These are phyloP conservation scores for Poecile montanus DNA, from an alignment of 2,797 vertebrate genomes.

Conservation along the genomic window DNA sequence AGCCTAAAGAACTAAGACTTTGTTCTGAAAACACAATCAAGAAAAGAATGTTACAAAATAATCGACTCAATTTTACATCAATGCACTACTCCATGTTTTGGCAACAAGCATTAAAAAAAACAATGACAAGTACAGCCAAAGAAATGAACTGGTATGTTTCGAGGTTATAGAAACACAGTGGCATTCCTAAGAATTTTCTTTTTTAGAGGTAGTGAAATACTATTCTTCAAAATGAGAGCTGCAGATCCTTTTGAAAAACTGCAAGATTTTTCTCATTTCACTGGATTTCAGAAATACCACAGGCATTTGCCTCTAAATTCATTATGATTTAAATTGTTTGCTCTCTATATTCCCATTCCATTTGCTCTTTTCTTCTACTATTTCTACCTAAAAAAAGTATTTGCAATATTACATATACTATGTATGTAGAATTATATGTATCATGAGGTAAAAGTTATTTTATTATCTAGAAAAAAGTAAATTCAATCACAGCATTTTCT, in stretches of 20 bases:
- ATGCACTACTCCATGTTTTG: constrained; percentile 24
- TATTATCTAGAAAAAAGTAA: not conserved
- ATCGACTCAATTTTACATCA: constrained; percentile 25
- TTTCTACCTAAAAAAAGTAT: not conserved
- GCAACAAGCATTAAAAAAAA: constrained; percentile 47
- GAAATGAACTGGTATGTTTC: constrained; percentile 44
- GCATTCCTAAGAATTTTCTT: not conserved
- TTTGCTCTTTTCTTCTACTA: not conserved
- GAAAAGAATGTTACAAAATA: constrained; percentile 12
- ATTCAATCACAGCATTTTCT: not conserved
- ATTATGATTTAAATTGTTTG: not conserved
- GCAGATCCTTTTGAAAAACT: not conserved
- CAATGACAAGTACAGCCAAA: constrained; percentile 23
- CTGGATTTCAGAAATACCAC: not conserved
- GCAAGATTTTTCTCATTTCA: not conserved
- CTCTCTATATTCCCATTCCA: not conserved
- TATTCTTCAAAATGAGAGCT: not conserved
- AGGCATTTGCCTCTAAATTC: not conserved
- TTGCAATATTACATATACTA: not conserved
- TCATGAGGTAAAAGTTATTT: not conserved
- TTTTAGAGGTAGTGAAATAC: not conserved
- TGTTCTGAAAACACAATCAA: constrained; percentile 51
- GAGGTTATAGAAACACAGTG: not conserved
- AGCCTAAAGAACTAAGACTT: constrained; percentile 46
- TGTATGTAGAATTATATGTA: not conserved